Conservation (phyloP, 2,797 vertebrate genomes). For the Crotalus adamanteus region DNA sequence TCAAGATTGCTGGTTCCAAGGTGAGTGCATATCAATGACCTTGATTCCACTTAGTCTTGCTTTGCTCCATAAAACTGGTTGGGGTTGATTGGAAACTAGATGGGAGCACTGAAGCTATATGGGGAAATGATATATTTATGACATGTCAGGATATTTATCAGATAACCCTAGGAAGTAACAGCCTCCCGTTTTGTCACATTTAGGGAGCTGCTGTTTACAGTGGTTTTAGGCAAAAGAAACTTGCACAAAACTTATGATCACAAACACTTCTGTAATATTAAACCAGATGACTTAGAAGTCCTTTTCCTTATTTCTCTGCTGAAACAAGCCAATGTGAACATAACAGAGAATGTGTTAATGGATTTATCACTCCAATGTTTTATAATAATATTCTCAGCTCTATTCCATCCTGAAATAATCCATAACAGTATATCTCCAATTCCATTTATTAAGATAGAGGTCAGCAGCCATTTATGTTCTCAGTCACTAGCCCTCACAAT, state of each 20-base stretch:
- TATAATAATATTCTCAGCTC: neutral
- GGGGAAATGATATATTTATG: neutral
- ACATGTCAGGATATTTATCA: neutral
- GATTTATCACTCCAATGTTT: neutral
- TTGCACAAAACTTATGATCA: neutral
- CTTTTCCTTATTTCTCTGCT: neutral
- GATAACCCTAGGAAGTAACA: neutral
- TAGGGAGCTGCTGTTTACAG: neutral
- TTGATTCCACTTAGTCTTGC: neutral
- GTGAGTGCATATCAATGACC: neutral
- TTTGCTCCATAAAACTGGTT: neutral
- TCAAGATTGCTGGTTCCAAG: neutral
- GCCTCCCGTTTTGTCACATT: neutral
- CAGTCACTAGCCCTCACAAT: neutral
- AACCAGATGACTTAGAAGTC: neutral
- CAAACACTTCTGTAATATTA: neutral
- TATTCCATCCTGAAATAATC: neutral
- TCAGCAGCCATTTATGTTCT: neutral
- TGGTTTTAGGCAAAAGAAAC: neutral
- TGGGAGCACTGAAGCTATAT: neutral
- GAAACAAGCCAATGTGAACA: neutral
- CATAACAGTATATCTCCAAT: neutral
- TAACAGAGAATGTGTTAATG: neutral
- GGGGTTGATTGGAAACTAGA: neutral
- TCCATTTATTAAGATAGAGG: neutral